These are phyloP conservation scores for Xenotilapia longispinis DNA, from an alignment of 2,113 vertebrate genomes.

Conservation along the genomic window DNA sequence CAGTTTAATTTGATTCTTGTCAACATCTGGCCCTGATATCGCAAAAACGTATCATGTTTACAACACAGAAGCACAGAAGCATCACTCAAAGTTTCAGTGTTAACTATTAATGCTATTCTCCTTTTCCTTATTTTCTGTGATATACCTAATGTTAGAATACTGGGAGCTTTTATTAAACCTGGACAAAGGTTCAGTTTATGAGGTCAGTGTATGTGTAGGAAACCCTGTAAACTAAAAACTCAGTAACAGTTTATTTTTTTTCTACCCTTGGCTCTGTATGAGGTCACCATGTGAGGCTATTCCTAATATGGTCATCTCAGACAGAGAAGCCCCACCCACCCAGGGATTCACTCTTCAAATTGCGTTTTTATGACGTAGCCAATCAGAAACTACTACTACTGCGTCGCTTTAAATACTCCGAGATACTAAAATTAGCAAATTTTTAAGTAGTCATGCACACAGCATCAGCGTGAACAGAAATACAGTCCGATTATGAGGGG, in stretches of 20 bases:
- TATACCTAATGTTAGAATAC: not conserved
- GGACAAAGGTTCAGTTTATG: not conserved
- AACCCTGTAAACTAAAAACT: not conserved
- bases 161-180: not conserved
- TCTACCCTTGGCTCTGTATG: not conserved
- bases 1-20: not conserved
- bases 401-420: not conserved
- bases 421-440: not conserved
- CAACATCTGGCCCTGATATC: not conserved
- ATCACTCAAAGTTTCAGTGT: not conserved
- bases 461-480: not conserved
- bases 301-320: not conserved
- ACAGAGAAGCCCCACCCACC: not conserved
- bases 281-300: not conserved
- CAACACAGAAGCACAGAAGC: not conserved
- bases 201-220: not conserved
- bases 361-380: not conserved
- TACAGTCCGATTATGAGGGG: not conserved
- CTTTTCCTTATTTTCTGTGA: not conserved
- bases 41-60: not conserved
- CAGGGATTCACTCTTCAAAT: rapidly evolving
- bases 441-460: not conserved
- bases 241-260: not conserved
- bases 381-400: not conserved
- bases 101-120: not conserved